phyloP scores from a whole-genome alignment of 2,888 invertebrate genomes.

The Ischnura elegans region DNA sequence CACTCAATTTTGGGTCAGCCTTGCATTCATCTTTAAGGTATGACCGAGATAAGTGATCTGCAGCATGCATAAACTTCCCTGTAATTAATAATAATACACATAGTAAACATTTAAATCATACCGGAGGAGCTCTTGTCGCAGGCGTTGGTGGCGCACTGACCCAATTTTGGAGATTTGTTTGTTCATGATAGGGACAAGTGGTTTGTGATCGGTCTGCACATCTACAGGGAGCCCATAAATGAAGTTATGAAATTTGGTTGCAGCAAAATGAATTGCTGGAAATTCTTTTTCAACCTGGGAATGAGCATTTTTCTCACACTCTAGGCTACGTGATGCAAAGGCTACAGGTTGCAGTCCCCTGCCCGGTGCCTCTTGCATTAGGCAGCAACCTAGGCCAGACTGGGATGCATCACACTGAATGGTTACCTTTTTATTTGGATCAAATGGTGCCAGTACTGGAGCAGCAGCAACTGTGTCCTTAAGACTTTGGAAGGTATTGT shows the following conservation, averaged over 20 bases:
- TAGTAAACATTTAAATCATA: neutral
- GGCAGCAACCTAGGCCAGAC: too few relatives aligned
- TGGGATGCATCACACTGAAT: too few relatives aligned
- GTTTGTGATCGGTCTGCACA: neutral
- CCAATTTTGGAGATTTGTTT: neutral
- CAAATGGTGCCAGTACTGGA: too few relatives aligned
- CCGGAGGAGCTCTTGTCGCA: neutral
- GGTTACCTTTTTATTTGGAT: too few relatives aligned
- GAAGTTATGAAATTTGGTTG: neutral
- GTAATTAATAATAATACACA: too few relatives aligned
- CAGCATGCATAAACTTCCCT: neutral
- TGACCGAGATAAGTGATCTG: neutral
- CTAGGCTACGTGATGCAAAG: neutral
- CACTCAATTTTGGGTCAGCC: neutral
- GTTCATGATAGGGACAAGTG: neutral
- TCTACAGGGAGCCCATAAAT: neutral
- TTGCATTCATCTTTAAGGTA: slow-evolving; percentile 1
- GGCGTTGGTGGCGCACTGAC: neutral
- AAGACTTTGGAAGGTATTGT: neutral
- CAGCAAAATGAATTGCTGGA: neutral
- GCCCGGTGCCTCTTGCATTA: neutral
- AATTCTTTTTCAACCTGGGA: neutral
- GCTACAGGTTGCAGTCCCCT: neutral
- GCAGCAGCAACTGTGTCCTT: too few relatives aligned
- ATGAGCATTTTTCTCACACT: neutral